These are phyloP conservation scores for Oligia strigilis DNA, from an alignment of 2,888 invertebrate species.

Conservation along the genomic window DNA sequence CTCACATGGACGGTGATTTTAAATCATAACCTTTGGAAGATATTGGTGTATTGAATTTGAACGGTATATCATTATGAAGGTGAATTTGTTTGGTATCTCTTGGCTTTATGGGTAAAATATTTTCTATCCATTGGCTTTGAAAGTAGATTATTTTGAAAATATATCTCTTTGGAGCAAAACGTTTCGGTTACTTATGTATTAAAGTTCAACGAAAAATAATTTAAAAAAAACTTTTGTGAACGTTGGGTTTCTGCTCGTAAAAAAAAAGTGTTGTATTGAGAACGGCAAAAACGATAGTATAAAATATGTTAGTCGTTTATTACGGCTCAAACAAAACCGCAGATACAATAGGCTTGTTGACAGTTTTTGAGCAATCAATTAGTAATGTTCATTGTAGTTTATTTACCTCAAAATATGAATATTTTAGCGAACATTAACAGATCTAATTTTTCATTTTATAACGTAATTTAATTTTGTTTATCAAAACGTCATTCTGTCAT, in stretches of 20 bases:
- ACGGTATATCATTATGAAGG: constrained; percentile 23
- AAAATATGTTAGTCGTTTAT: too few species aligned
- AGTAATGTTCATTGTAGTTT: neutral
- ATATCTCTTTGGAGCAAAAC: neutral
- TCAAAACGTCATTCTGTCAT: neutral
- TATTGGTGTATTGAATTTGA: constrained; percentile 68
- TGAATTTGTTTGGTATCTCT: constrained; percentile 7
- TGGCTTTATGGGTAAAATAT: neutral
- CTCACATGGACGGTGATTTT: constrained; percentile 73
- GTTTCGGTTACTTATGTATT: neutral
- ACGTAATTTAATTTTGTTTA: neutral
- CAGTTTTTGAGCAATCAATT: neutral
- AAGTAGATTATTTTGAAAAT: neutral
- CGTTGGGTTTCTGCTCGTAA: neutral
- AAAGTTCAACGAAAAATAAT: neutral
- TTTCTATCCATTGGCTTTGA: neutral
- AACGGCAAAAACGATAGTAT: too few species aligned
- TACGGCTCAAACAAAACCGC: neutral
- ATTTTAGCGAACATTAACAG: neutral
- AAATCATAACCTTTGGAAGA: constrained; percentile 78
- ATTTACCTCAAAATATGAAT: neutral
- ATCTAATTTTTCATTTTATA: too few species aligned
- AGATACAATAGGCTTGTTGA: neutral
- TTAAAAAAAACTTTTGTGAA: neutral
- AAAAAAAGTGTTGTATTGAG: too few species aligned